Percentiles rank a stretch among this genome's conserved stretches.
These are phyloP conservation scores for Tetramorium parvispinum DNA, from an alignment of 1,140 invertebrate genomes.

Conservation along the genomic window DNA sequence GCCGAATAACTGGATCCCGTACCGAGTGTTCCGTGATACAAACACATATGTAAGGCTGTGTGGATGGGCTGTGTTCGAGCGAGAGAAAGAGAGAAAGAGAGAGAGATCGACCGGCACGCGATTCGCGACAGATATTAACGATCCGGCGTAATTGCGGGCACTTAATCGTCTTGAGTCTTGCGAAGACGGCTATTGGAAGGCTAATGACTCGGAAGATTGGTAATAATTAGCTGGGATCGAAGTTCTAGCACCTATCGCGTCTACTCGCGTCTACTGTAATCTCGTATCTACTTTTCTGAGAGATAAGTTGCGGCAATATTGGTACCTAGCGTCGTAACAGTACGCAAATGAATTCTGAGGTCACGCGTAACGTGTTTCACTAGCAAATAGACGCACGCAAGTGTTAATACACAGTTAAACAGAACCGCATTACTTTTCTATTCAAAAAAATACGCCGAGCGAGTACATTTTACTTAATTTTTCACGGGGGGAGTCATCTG, in stretches of 20 bases:
- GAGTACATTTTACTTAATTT: not conserved
- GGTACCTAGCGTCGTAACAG: not conserved
- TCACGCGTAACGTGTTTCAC: not conserved
- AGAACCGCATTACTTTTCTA: not conserved
- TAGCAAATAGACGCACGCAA: not conserved
- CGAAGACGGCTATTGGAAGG: not conserved
- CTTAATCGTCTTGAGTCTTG: not conserved
- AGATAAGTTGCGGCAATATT: not conserved
- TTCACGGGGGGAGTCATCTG: not conserved
- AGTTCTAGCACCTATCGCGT: not conserved
- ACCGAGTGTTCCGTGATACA: not conserved
- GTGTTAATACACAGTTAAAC: not conserved
- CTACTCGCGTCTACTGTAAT: not conserved
- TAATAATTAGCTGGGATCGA: not conserved
- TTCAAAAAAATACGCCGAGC: not conserved
- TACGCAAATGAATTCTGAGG: not conserved
- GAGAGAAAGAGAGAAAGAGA: not conserved
- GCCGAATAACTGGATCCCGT: slow-evolving; percentile 22
- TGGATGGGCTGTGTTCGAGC: too few species aligned
- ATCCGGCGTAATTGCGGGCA: not conserved
- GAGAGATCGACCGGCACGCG: not conserved
- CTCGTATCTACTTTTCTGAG: not conserved
- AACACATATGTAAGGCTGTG: too few species aligned
- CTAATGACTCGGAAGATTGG: slow-evolving; percentile 2
- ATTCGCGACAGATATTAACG: slow-evolving; percentile 26